Evolutionary conservation across 2,888 invertebrate genomes (phyloP).

Genomic region (Strigamia crassipes): DNA sequence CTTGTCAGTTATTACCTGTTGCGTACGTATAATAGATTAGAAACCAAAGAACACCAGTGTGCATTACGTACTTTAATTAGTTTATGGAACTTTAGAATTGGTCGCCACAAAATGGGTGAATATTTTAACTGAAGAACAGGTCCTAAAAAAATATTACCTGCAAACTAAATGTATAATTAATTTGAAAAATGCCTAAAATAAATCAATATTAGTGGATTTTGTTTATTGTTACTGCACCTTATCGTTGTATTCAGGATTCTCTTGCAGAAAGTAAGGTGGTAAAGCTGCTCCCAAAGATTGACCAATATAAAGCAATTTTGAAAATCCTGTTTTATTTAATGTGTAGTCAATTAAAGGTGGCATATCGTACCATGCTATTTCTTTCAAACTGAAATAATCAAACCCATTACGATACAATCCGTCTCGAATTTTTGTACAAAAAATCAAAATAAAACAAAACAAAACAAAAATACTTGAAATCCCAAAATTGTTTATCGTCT

Average conservation of each 20-base stretch:
- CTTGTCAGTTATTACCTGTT: neutral
- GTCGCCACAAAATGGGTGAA: neutral
- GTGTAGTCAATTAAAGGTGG: neutral
- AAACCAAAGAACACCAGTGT: neutral
- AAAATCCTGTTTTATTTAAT: conserved; percentile 2
- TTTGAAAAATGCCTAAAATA: neutral
- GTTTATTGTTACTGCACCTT: neutral
- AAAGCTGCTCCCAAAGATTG: neutral
- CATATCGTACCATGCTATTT: neutral
- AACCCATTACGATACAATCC: neutral
- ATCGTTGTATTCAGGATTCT: neutral
- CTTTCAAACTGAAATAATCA: neutral
- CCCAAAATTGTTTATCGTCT: neutral
- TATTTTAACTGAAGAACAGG: neutral
- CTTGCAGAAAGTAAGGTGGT: neutral
- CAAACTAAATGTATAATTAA: neutral
- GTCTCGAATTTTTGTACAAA: neutral
- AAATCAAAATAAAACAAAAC: neutral
- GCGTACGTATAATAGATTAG: neutral
- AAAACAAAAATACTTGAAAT: neutral
- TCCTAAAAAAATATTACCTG: neutral
- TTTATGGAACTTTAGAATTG: neutral
- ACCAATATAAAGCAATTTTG: neutral
- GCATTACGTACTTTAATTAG: neutral
- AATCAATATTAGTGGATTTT: neutral